Evolutionary conservation across 2,797 vertebrate genomes (phyloP), one percentile per base, ranked within the genome.

Genomic region (Lithobates sylvaticus): DNA sequence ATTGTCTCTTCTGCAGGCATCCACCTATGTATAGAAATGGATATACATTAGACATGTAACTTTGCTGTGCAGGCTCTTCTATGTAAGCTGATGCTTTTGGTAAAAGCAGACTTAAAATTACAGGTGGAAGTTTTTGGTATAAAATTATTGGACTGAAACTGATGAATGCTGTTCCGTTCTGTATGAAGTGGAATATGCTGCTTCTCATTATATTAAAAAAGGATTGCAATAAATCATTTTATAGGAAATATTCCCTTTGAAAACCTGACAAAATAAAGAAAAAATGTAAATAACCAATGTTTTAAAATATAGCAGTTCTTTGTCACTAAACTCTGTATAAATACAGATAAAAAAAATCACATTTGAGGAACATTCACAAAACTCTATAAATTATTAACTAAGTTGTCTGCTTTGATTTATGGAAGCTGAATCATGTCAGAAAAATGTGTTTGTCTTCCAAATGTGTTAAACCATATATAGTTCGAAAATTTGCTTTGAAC

Each of bases 341-440:
- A 47, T 26, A 5, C 58, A 36, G 70, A 34, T 67, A 65, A 64
- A 72, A 78, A 44, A 84, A 29, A 29, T 29, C 39, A 61, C 26
- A 72, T 84, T 84, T 74, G 71, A 23, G 21, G 58, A 69, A 67
- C 29, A 75, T 83, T 84, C n/a, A 58, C 44, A 65, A 27, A 84
- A 76, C 23, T 68, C 27, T 86, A 50, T 76, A 47, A 83, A 80
- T 85, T 58, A 85, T 80, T 81, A 81, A 75, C 77, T 68, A n/a
- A n/a, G 36, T 78, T 71, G 70, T 75, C 70, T 80, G 10, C 10
- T 54, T 76, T 81, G 84, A 86, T 86, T 86, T 75, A 86, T 86
- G 68, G 78, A 86, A 58, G 18, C 58, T 76, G 32, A 29, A 67
- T 81, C 78, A 86, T 81, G 78, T 23, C 4, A 80, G 16, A 86